A percentile compares a stretch with the other conserved stretches of the same genome.
phyloP scores from a whole-genome alignment of 2,113 vertebrate genomes.

The Salminus brasiliensis region DNA sequence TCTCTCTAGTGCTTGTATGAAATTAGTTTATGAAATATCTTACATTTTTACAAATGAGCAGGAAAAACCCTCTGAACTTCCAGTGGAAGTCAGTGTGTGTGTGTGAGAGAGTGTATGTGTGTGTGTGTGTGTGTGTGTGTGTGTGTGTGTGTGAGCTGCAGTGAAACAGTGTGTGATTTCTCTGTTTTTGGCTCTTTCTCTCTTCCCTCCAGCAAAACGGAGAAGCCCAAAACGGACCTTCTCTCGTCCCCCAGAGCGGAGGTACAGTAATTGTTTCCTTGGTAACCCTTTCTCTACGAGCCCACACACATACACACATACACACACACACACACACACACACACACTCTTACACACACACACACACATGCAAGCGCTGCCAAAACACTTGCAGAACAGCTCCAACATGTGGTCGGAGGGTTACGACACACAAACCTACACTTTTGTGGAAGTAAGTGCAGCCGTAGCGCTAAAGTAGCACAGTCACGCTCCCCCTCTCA shows the following conservation, averaged over 20 bases:
- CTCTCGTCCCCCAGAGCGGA: conserved; percentile 80
- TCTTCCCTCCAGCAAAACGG: conserved; percentile 67
- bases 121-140: too few relatives aligned
- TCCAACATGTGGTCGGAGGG: conserved; percentile 33
- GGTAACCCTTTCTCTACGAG: conserved; percentile 57
- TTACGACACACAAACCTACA: conserved; percentile 43
- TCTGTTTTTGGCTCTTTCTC: too few relatives aligned
- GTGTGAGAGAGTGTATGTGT: too few relatives aligned
- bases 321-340: conserved; percentile 41
- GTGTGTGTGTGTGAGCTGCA: too few relatives aligned
- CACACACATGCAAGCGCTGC: neutral
- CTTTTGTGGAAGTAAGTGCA: conserved; percentile 16
- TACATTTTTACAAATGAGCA: too few relatives aligned
- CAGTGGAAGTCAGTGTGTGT: too few relatives aligned
- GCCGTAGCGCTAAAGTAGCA: conserved; percentile 1
- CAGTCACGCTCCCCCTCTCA: neutral
- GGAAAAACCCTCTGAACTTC: too few relatives aligned
- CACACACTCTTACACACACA: conserved; percentile 34
- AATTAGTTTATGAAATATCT: too few relatives aligned
- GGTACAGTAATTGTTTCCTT: conserved; percentile 66
- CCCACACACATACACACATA: conserved; percentile 40
- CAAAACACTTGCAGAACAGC: conserved; percentile 28
- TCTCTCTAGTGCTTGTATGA: too few relatives aligned
- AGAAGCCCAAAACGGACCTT: conserved; percentile 73
- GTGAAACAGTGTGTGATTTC: too few relatives aligned